Evolutionary conservation across 2,888 invertebrate genomes (phyloP).

Genomic region (Alcis repandata): DNA sequence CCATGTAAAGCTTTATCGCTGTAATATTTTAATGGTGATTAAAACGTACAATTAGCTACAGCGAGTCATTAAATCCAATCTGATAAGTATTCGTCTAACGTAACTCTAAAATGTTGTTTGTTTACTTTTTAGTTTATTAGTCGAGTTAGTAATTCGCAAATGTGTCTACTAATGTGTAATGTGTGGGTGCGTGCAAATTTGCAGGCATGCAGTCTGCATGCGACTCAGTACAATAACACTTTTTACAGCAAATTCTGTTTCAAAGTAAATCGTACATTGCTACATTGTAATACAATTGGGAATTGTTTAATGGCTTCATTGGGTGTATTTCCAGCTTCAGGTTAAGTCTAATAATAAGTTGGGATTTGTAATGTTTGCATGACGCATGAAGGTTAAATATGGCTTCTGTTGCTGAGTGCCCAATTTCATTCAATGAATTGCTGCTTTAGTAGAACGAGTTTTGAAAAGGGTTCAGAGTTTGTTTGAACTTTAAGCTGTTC

Average conservation of each 20-base stretch:
- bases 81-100: constrained; percentile 44
- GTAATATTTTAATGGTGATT: constrained; percentile 33
- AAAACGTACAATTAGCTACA: constrained; percentile 36
- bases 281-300: constrained; percentile 19
- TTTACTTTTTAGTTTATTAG: constrained; percentile 22
- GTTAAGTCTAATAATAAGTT: constrained; percentile 34
- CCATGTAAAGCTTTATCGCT: constrained; percentile 9
- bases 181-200: constrained; percentile 39
- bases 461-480: no score
- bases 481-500: no score
- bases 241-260: constrained; percentile 36
- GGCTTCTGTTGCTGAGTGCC: constrained; percentile 11
- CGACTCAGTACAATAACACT: constrained; percentile 55
- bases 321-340: constrained; percentile 18
- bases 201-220: constrained; percentile 52
- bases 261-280: constrained; percentile 33
- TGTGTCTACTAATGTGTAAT: constrained; percentile 18
- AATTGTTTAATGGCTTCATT: constrained; percentile 24
- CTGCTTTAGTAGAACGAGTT: no score
- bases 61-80: constrained; percentile 46
- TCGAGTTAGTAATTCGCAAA: constrained; percentile 15
- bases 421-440: constrained; percentile 16
- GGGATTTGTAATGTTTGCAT: constrained; percentile 14
- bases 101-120: constrained; percentile 6
- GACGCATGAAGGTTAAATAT: constrained; percentile 12